phyloP scores from a whole-genome alignment of 2,113 vertebrate species.

The chimpanzee (Pan troglodytes) region NHGRI_mPanTro3-v2.1_pri NC_072404.2:102329501-102330000 shows the following conservation, averaged over 20 bases:
- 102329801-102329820: conserved; percentile 8
- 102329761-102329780: not conserved
- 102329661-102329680: not conserved
- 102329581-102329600: not conserved
- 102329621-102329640: not conserved
- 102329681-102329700: not conserved
- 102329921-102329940: not conserved
- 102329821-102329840: not conserved
- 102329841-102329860: not conserved
- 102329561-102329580: not conserved
- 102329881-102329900: not conserved
- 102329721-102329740: not conserved
- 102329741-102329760: not conserved
- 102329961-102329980: conserved; percentile 2
- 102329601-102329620: not conserved
- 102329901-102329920: not conserved
- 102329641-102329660: not conserved
- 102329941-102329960: not conserved
- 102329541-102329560: not conserved
- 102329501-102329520: not conserved
- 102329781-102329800: not conserved
- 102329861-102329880: not conserved
- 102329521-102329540: not conserved
- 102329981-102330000: conserved; percentile 8
- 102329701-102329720: not conserved